These are phyloP conservation scores for Oceanodroma leucorhoa DNA, from an alignment of 2,797 vertebrate species.

Conservation along the genomic window DNA sequence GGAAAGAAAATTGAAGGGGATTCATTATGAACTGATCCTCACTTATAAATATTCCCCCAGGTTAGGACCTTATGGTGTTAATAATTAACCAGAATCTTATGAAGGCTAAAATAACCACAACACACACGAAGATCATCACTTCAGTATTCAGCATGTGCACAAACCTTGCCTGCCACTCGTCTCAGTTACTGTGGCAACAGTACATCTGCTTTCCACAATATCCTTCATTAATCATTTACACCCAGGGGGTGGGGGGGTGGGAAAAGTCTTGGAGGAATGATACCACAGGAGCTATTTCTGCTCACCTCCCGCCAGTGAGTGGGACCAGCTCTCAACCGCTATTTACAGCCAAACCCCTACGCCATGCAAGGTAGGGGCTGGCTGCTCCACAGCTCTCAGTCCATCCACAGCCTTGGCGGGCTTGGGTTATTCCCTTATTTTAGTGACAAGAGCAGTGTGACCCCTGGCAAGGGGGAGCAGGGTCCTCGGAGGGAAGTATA, in stretches of 20 bases:
- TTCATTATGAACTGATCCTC: not conserved
- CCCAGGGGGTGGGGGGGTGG: not conserved
- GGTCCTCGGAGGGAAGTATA: not conserved
- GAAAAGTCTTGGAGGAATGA: not conserved
- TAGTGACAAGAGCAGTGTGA: no score
- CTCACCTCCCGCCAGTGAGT: not conserved
- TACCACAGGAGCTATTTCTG: not conserved
- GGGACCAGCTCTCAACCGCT: not conserved
- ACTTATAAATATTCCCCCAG: constrained; percentile 3
- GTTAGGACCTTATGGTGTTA: constrained; percentile 16
- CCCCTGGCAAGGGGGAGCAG: not conserved
- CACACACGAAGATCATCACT: not conserved
- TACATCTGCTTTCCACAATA: constrained; percentile 49
- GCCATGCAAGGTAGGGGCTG: not conserved
- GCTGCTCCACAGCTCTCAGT: not conserved
- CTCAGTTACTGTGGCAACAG: constrained; percentile 58
- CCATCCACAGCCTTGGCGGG: not conserved
- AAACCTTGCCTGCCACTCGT: not conserved
- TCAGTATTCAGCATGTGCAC: constrained; percentile 29
- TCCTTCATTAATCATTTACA: constrained; percentile 66
- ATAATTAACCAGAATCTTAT: constrained; percentile 54
- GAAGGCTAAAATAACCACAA: constrained; percentile 32
- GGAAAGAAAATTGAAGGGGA: not conserved
- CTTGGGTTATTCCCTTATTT: not conserved
- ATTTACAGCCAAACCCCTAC: not conserved